A percentile compares a stretch with the other conserved stretches of the same genome.
These are phyloP conservation scores for Naso thynnoides DNA, from an alignment of 2,797 vertebrate genomes.

Conservation along the genomic window DNA sequence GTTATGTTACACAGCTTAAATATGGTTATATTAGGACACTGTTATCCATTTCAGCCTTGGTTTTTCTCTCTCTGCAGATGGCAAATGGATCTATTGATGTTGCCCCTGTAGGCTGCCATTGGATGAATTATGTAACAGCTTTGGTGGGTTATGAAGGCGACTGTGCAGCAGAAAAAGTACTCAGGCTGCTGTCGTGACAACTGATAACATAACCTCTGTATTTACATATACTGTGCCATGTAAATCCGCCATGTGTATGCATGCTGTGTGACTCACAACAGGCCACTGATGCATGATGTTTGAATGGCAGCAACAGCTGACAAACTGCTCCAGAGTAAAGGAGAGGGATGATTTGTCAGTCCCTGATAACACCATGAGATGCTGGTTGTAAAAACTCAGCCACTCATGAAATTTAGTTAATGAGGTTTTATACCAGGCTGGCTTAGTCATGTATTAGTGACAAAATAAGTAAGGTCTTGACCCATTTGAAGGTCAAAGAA, in stretches of 20 bases:
- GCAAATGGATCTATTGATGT: constrained; percentile 66
- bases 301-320: constrained; percentile 55
- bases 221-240: constrained; percentile 60
- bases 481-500: constrained; percentile 16
- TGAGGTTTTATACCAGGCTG: constrained; percentile 28
- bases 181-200: constrained; percentile 63
- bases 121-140: constrained; percentile 79
- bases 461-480: neutral
- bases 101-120: constrained; percentile 54
- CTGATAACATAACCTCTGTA: constrained; percentile 61
- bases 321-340: constrained; percentile 24
- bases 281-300: constrained; percentile 44
- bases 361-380: constrained; percentile 37
- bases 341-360: constrained; percentile 21
- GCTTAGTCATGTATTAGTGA: constrained; percentile 14
- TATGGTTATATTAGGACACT: constrained; percentile 33
- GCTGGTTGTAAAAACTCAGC: constrained; percentile 25
- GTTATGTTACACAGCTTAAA: constrained; percentile 6
- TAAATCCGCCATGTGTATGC: constrained; percentile 48
- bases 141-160: constrained; percentile 55
- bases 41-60: constrained; percentile 42
- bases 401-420: constrained; percentile 41
- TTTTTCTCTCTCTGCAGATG: constrained; percentile 47
- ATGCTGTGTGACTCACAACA: constrained; percentile 40
- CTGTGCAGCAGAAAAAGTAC: constrained; percentile 47